Base-by-base conservation (phyloP, 37 sponge, comb jelly and placozoan genomes). In the Agelas oroides region DNA sequence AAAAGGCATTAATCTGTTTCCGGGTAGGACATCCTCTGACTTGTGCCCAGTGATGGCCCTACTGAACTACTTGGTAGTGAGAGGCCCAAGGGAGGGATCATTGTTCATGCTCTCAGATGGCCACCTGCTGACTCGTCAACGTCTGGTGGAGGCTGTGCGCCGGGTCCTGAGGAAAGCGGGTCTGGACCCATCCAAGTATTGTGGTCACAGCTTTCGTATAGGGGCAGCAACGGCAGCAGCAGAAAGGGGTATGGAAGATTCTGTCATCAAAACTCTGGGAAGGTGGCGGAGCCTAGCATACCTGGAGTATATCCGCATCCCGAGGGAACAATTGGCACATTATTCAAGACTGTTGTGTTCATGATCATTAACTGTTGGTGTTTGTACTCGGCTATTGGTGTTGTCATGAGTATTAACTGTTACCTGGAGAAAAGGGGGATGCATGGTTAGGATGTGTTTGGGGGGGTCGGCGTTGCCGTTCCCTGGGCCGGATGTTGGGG, bases 201-300 rank as follows among this genome's bases (percentile, higher is more conserved):
- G n/a, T 24, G 63, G 78, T n/a, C 78, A 77, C 40, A 77, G 78
- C 63, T 77, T 77, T 36, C 33, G 78, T 15, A 77, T 77, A 34
- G 78, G 78, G 24, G 78, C 62, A 37, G 78, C 78, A 38, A 77
- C 78, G 39, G 60, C 78, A 40, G 78, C 78, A 35, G 78, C 78
- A 23, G 63, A 21, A 36, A 77, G 40, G 32, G 81, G 78, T 23
- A 36, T 77, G 27, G 69, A 53, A 59, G 81, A 80, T 58, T 38
- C 67, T 15, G 59, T 56, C n/a, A 70, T 80, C 55, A 80, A 80
- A 36, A 80, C 81, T 18, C 35, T 80, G 69, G 81, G 81, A 20
- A 66, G 81, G 37, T 80, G 81, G 81, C 24, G 40, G 69, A 80
- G 81, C 36, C 35, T 56, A 33, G 70, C 70, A 0, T 80, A 70